phyloP scores from a whole-genome alignment of 2,797 vertebrate genomes.

The Babyrousa celebensis region DNA sequence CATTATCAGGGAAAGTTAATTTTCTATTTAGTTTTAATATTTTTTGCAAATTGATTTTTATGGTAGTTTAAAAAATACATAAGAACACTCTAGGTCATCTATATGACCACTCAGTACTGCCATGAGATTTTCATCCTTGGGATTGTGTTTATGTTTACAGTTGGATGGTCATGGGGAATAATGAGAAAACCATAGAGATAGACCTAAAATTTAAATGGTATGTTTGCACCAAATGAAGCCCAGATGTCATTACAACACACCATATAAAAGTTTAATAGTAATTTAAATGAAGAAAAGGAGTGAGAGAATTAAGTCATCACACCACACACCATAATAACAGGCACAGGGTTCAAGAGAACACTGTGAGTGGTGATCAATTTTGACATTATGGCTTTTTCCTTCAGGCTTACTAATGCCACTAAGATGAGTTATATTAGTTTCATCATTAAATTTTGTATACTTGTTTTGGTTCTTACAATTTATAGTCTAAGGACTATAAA shows the following conservation, averaged over 20 bases:
- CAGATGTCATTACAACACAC: not conserved
- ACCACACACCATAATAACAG: not conserved
- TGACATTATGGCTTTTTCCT: not conserved
- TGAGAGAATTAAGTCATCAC: not conserved
- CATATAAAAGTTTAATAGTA: not conserved
- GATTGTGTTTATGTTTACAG: not conserved
- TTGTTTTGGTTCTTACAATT: slow-evolving; percentile 52
- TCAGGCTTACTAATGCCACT: not conserved
- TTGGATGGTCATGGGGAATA: not conserved
- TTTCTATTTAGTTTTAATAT: not conserved
- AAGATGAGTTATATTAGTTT: not conserved
- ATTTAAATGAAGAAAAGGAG: not conserved
- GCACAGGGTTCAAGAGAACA: not conserved
- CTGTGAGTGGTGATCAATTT: not conserved
- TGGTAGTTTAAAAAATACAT: not conserved
- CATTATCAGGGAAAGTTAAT: not conserved
- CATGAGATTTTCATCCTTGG: not conserved
- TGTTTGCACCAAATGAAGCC: not conserved
- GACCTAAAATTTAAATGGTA: not conserved
- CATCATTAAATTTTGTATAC: not conserved
- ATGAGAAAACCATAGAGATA: not conserved
- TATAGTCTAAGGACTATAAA: not conserved
- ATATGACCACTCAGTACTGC: not conserved
- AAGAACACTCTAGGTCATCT: not conserved
- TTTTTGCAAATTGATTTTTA: not conserved